A percentile compares a stretch with the other conserved stretches of the same genome.
phyloP scores from a whole-genome alignment of 2,113 vertebrate genomes.

The Archocentrus centrarchus region DNA sequence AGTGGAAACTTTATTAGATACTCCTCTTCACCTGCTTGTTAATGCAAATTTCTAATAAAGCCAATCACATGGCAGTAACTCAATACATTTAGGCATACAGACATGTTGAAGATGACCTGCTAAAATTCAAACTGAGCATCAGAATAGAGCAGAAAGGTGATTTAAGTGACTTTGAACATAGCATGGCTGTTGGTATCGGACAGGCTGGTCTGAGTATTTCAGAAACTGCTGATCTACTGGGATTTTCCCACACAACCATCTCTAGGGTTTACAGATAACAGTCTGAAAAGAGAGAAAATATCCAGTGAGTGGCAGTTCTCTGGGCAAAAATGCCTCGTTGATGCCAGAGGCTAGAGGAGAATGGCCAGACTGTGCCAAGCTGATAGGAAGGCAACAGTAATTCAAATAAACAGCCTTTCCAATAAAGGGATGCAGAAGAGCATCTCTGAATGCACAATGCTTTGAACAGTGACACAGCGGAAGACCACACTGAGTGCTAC shows the following conservation, averaged over 20 bases:
- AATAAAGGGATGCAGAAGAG: not conserved
- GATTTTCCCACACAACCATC: not conserved
- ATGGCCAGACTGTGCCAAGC: not conserved
- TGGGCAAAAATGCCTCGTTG: not conserved
- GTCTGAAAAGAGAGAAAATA: not conserved
- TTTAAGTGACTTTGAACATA: not conserved
- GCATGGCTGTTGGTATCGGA: not conserved
- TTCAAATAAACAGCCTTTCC: not conserved
- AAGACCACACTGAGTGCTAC: not conserved
- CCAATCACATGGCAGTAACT: not conserved
- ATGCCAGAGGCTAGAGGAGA: conserved; percentile 10
- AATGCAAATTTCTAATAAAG: not conserved
- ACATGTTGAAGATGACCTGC: not conserved
- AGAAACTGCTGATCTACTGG: not conserved
- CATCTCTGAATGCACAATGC: not conserved
- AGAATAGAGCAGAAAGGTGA: not conserved
- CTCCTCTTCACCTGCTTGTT: not conserved
- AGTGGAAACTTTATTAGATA: not conserved
- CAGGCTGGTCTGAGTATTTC: not conserved
- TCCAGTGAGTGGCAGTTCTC: not conserved
- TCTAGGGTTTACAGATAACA: not conserved
- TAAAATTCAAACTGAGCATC: not conserved
- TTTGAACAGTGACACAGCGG: not conserved
- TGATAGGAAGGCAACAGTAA: not conserved
- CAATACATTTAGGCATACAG: not conserved